phyloP scores from a whole-genome alignment of 92 coral and sea anemone genomes.

The Phenganax marumi region DNA sequence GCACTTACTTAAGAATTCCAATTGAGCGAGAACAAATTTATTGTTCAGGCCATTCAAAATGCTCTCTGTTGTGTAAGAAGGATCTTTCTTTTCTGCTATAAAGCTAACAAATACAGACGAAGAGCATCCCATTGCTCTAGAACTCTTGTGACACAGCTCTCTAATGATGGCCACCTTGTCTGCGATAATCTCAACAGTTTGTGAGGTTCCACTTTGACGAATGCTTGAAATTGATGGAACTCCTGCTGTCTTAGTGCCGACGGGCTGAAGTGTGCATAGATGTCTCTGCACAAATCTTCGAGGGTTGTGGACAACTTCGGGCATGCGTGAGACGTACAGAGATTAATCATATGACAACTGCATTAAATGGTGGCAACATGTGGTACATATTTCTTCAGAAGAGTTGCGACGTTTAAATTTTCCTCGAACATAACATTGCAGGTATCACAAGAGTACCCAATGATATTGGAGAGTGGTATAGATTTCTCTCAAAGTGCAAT shows the following conservation, averaged over 20 bases:
- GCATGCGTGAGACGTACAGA: slow-evolving; percentile 54
- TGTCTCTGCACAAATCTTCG: slow-evolving; percentile 51
- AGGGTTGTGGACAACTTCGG: slow-evolving; percentile 44
- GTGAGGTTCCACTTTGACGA: slow-evolving; percentile 45
- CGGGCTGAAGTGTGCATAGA: slow-evolving; percentile 50
- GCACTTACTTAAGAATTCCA: not conserved
- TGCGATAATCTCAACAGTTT: slow-evolving; percentile 53
- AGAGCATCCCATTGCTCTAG: slow-evolving; percentile 65
- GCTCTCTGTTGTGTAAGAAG: not conserved
- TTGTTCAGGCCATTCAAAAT: slow-evolving; percentile 10
- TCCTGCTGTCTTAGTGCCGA: slow-evolving; percentile 50
- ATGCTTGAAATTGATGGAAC: slow-evolving; percentile 47
- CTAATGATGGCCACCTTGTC: slow-evolving; percentile 58
- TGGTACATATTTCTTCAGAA: not conserved
- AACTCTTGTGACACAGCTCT: slow-evolving; percentile 50
- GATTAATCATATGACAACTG: slow-evolving; percentile 55
- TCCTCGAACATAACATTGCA: slow-evolving; percentile 12
- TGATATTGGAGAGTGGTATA: slow-evolving; percentile 4
- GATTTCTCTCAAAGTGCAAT: not conserved
- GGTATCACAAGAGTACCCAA: slow-evolving; percentile 10
- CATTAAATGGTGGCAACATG: slow-evolving; percentile 20
- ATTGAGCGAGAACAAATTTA: not conserved
- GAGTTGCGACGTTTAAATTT: not conserved
- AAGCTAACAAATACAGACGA: slow-evolving; percentile 33
- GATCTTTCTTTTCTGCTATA: slow-evolving; percentile 17